Evolutionary conservation across 2,888 invertebrate species (phyloP).

Genomic region (Andrena minutula): DNA sequence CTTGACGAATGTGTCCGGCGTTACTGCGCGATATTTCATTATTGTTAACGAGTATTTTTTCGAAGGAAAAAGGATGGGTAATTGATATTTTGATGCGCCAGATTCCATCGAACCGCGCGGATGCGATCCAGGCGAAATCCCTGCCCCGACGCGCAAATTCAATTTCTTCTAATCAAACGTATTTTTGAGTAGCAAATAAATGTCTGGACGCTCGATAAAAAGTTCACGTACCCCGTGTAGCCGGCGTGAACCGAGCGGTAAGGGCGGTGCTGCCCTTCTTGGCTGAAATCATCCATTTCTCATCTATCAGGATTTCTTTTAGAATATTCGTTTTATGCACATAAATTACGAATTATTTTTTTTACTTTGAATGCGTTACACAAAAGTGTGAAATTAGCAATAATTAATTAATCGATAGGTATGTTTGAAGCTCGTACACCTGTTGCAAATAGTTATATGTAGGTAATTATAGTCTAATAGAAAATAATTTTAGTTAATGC

Average conservation of each 20-base stretch:
- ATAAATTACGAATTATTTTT: no score
- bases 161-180: conserved; percentile 68
- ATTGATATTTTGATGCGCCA: conserved; percentile 71
- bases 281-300: no score
- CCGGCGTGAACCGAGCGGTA: neutral
- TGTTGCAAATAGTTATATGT: no score
- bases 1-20: conserved; percentile 25
- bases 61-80: conserved; percentile 49
- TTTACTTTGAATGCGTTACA: no score
- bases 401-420: no score
- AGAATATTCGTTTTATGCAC: no score
- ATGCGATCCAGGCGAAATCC: conserved; percentile 29
- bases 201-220: conserved; percentile 61
- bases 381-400: no score
- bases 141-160: conserved; percentile 65
- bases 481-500: no score
- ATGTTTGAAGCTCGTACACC: no score
- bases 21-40: conserved; percentile 52
- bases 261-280: no score
- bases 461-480: no score
- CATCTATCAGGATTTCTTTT: no score
- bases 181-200: conserved; percentile 65
- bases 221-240: conserved; percentile 45
- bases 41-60: conserved; percentile 62
- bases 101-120: conserved; percentile 41